Conservation (phyloP, 2,888 invertebrate species). For the Scaptomyza tumidula region DNA sequence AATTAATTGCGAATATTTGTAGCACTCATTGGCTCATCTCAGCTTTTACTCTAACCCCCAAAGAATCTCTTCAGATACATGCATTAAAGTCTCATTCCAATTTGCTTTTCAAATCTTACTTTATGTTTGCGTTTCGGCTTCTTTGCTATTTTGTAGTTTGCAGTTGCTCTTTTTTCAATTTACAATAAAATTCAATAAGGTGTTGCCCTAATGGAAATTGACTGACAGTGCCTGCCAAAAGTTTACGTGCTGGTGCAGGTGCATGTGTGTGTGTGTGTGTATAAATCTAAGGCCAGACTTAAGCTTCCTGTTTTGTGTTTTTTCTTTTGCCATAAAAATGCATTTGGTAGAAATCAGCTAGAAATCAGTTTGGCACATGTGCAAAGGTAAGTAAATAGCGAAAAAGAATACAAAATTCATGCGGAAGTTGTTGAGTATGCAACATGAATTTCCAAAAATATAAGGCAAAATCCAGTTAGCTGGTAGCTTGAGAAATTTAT, state of each 20-base stretch:
- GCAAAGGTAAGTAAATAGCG: constrained; percentile 18
- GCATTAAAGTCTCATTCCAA: constrained; percentile 10
- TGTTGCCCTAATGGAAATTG: constrained; percentile 80
- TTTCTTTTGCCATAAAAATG: constrained; percentile 46
- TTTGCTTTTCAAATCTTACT: constrained; percentile 45
- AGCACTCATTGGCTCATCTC: background rate
- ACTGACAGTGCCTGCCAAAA: constrained; percentile 77
- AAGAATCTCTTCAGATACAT: background rate
- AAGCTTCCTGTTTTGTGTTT: constrained; percentile 36
- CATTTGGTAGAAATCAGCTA: constrained; percentile 23
- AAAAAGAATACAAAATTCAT: constrained; percentile 12
- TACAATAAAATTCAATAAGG: constrained; percentile 81
- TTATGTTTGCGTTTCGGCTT: constrained; percentile 29
- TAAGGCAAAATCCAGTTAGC: background rate
- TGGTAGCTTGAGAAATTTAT: background rate
- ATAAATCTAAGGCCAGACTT: constrained; percentile 58
- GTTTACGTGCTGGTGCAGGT: constrained; percentile 32
- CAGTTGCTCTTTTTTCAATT: constrained; percentile 67
- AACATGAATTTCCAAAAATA: background rate
- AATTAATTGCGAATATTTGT: constrained; percentile 66
- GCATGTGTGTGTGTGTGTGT: constrained; percentile 21
- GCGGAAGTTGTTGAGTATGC: background rate
- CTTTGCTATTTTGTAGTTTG: constrained; percentile 58
- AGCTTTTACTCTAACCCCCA: background rate
- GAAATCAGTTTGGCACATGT: constrained; percentile 34